Conservation (phyloP, 1,140 invertebrate species). For the Delia radicum region DNA sequence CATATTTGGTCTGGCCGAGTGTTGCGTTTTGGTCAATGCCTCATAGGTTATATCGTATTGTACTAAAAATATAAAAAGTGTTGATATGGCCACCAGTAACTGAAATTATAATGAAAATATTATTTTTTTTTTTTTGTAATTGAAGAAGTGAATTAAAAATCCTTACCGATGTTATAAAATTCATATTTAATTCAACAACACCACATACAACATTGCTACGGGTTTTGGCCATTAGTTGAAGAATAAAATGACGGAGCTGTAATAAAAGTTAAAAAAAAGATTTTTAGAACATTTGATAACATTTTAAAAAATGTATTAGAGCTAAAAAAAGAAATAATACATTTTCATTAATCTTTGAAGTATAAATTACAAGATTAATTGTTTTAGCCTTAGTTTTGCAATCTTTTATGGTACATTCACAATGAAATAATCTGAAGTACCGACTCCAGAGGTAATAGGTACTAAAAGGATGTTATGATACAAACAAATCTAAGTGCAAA, state of each 20-base stretch:
- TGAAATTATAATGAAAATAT: constrained; percentile 29
- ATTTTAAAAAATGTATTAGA: too few species aligned
- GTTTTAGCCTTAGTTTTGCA: too few species aligned
- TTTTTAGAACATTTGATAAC: too few species aligned
- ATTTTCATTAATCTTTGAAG: too few species aligned
- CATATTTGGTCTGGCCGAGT: background rate
- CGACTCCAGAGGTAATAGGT: too few species aligned
- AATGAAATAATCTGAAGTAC: too few species aligned
- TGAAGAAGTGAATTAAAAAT: background rate
- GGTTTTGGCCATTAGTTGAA: constrained; percentile 24
- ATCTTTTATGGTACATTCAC: too few species aligned
- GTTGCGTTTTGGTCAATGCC: constrained; percentile 31
- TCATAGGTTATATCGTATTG: constrained; percentile 50
- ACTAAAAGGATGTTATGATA: too few species aligned
- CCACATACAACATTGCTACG: constrained; percentile 27
- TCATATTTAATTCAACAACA: constrained; percentile 23
- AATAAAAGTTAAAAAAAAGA: constrained; percentile 3
- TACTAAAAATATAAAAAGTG: constrained; percentile 45
- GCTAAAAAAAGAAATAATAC: too few species aligned
- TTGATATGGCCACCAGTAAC: constrained; percentile 39
- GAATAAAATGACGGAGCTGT: constrained; percentile 23
- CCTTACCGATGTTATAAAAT: constrained; percentile 28
- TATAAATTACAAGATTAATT: too few species aligned
- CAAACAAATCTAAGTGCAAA: too few species aligned
- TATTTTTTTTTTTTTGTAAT: too few species aligned